Evolutionary conservation across 2,888 invertebrate genomes (phyloP).

Genomic region (Autographa pulchrina): DNA sequence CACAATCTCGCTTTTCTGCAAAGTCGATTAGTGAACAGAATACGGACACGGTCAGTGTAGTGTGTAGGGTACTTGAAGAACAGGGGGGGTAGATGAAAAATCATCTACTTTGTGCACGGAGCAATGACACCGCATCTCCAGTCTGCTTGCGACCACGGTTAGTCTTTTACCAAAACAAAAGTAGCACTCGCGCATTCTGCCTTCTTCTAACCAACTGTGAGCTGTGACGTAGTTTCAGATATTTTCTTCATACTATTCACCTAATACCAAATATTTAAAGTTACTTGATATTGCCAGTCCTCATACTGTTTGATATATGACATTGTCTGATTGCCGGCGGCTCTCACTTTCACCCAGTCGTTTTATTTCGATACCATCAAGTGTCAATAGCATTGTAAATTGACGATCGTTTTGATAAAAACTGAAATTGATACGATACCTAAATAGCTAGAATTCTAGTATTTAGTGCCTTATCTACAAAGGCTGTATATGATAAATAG

Average conservation of each 20-base stretch:
- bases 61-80: too few relatives aligned
- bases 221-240: not conserved
- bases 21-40: too few relatives aligned
- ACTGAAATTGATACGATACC: not conserved
- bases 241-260: not conserved
- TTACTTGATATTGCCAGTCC: not conserved
- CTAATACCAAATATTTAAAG: not conserved
- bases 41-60: too few relatives aligned
- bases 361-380: constrained; percentile 43
- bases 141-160: too few relatives aligned
- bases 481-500: not conserved
- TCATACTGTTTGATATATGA: constrained; percentile 41
- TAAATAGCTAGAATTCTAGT: not conserved
- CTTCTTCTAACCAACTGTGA: too few relatives aligned
- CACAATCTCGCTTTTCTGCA: too few relatives aligned
- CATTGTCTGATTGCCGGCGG: constrained; percentile 36
- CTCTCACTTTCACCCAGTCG: constrained; percentile 56
- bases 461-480: not conserved
- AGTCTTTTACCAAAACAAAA: too few relatives aligned
- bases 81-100: too few relatives aligned
- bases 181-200: too few relatives aligned
- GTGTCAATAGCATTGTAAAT: constrained; percentile 15
- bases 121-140: too few relatives aligned
- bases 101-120: too few relatives aligned
- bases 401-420: constrained; percentile 6